Base-by-base conservation (phyloP, 1,140 invertebrate species). In the Gonatopus flavifemur region DNA sequence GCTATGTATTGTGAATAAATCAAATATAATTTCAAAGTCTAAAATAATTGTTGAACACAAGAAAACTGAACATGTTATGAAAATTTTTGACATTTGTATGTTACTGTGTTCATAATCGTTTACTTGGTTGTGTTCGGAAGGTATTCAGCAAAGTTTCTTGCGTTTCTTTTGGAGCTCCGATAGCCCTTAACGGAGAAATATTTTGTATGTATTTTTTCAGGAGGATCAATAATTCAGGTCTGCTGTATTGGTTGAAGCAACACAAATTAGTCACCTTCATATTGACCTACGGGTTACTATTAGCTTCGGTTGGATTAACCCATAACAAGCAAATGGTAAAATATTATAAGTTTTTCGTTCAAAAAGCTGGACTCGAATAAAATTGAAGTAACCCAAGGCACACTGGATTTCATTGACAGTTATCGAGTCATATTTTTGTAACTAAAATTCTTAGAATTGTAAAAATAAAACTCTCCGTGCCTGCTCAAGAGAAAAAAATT, bases 211-310 rank as follows among this genome's bases (percentile, higher is more conserved):
- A 30, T 47, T 55, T 37, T 71, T 76, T 60, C 32, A 78, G 74
- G 41, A 40, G 43, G 38, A 45, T 45, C 18, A 49, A 61, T 16
- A 64, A 59, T 37, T 42, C 46, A 24, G 74, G 75, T 51, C 10
- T 77, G 13, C 38, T 77, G 2, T 56, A 61, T 16, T 79, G 78
- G 78, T 63, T 80, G 30, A 70, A 68, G 40, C 67, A 71, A 20
- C 76, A 80, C 53, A 80, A 79, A 59, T 64, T 80, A 20, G 42
- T 80, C 28, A 78, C 74, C 21, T 76, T 77, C 47, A 67, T 79
- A 3, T 62, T 79, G 28, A 73, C 76, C 19, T 80, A 80, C 20
- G 63, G 79, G 12, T 64, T 80, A 5, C 55, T 80, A 19, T 58
- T 80, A 32, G 70, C 74, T 18, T 78, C 78, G 13, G 64, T 80